Evolutionary conservation across 1,140 invertebrate species (phyloP), one percentile per base, ranked within the genome.

Genomic region (Scaptodrosophila lebanonensis): DNA sequence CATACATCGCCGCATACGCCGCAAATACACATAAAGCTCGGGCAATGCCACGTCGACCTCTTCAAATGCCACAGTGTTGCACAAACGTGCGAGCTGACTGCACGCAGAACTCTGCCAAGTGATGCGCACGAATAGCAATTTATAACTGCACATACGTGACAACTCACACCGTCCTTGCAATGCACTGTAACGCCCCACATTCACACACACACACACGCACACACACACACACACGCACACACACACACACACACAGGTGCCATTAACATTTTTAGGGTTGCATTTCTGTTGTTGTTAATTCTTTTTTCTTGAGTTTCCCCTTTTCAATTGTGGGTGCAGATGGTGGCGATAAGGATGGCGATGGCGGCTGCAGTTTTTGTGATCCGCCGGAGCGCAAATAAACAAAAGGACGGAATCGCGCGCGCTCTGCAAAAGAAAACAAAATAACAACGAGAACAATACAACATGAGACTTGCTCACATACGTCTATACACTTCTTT

Each of bases 251-350:
- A 27, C 25, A 27, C 25, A 8, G 3, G 9, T 33, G 12, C 9
- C 57, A 73, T 66, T 82, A 79, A 79, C 75, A 79, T 79, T 82
- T 63, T 79, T 73, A n/a, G n/a, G 75, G 69, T 82, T 62, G 75
- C 75, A 57, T 53, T 64, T 73, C 73, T 76, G 77, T 76, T 63
- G 66, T 40, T 71, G 13, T 17, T 20, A 18, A 57, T 63, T 33
- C 43, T 56, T n/a, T n/a, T n/a, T n/a, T n/a, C n/a, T n/a, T n/a
- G n/a, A n/a, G 49, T 43, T 38, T 47, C 36, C 62, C 72, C 56
- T 68, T 77, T 79, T n/a, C n/a, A n/a, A n/a, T n/a, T n/a, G n/a
- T n/a, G n/a, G n/a, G n/a, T n/a, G n/a, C n/a, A n/a, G n/a, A n/a
- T n/a, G n/a, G n/a, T n/a, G n/a, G n/a, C n/a, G n/a, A n/a, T n/a